Evolutionary conservation across 23 tunicate species (phyloP).

Genomic region (Ciona savignyi): DNA sequence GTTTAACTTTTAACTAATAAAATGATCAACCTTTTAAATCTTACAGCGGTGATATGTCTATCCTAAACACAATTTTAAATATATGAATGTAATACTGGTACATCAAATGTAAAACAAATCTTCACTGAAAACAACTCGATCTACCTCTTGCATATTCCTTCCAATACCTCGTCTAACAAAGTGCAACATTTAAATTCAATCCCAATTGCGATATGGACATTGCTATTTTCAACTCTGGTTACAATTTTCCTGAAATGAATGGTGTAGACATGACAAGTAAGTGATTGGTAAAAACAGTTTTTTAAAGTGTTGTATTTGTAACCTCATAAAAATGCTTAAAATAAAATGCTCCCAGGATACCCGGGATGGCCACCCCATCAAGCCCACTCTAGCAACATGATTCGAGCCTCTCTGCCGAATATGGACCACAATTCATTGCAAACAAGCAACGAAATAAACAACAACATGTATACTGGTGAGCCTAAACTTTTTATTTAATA

Average conservation of each 20-base stretch:
- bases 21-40: too few relatives aligned
- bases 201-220: neutral
- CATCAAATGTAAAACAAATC: neutral
- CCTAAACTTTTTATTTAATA: too few relatives aligned
- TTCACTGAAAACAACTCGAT: neutral
- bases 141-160: too few relatives aligned
- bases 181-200: neutral
- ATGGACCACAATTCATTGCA: constrained; percentile 7
- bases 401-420: neutral
- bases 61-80: too few relatives aligned
- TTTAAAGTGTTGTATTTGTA: too few relatives aligned
- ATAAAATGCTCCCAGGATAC: neutral
- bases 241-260: neutral
- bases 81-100: neutral
- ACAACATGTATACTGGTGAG: constrained; percentile 11
- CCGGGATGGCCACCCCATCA: neutral
- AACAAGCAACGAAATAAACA: constrained; percentile 11
- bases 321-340: too few relatives aligned
- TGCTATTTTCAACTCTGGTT: neutral
- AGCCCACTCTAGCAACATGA: neutral
- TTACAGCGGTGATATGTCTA: too few relatives aligned
- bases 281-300: too few relatives aligned
- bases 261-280: neutral
- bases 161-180: neutral
- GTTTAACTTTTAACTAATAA: too few relatives aligned